Evolutionary conservation across 92 coral and sea anemone species (phyloP).

Genomic region (Plumapathes pennacea): DNA sequence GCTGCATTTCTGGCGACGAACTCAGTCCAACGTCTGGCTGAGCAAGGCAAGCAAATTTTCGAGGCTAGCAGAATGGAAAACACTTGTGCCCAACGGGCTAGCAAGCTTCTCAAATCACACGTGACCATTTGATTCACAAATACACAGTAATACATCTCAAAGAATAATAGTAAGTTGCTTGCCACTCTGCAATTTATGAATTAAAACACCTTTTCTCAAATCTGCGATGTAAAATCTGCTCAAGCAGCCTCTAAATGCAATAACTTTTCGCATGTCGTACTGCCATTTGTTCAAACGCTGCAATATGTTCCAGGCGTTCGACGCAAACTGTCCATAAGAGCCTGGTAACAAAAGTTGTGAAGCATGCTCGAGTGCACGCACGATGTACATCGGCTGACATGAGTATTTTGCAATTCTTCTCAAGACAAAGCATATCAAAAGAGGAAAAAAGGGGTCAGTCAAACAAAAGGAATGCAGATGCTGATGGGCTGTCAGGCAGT

Average conservation of each 20-base stretch:
- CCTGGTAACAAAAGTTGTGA: slow-evolving; percentile 26
- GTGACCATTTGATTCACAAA: slow-evolving; percentile 18
- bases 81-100: slow-evolving; percentile 22
- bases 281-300: slow-evolving; percentile 5
- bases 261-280: too few species aligned
- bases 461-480: background rate
- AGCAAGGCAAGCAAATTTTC: too few species aligned
- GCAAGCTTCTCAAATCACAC: slow-evolving; percentile 19
- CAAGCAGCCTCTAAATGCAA: too few species aligned
- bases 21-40: slow-evolving; percentile 13
- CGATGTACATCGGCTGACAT: too few species aligned
- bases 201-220: too few species aligned
- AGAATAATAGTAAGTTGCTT: too few species aligned
- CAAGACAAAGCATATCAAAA: too few species aligned
- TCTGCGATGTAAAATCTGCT: too few species aligned
- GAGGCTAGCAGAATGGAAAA: too few species aligned
- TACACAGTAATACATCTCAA: slow-evolving; percentile 29
- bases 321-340: slow-evolving; percentile 24
- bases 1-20: slow-evolving; percentile 46
- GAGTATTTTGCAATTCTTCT: too few species aligned
- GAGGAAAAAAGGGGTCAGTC: slow-evolving; percentile 36
- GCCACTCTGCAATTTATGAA: too few species aligned
- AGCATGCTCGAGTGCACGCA: too few species aligned
- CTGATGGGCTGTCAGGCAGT: slow-evolving; percentile 28
- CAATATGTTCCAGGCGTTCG: slow-evolving; percentile 32